Base-by-base conservation (phyloP, 2,113 vertebrate species). In the Chlorodrepanis virens region DNA sequence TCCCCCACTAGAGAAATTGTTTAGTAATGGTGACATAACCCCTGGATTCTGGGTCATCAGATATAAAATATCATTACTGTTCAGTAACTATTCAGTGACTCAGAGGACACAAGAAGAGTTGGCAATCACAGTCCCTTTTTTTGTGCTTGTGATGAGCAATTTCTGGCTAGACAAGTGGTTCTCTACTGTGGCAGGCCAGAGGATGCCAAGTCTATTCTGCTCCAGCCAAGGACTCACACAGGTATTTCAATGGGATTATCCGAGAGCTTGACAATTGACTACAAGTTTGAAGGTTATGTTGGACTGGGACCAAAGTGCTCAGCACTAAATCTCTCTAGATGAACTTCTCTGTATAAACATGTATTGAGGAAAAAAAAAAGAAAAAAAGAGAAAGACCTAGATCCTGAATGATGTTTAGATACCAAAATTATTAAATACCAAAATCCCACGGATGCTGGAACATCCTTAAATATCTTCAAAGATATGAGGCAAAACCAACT, bases 221-320 rank as follows among this genome's bases (percentile, higher is more conserved):
- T 85, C 45, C 61, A 96, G 89, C 86, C 91, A 94, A 93, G 59
- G 83, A 85, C 59, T 91, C 67, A 61, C 53, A 75, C 77, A 96
- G 91, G 71, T 94, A 85, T 82, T 76, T 95, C 87, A 95, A 28
- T 37, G 50, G 61, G 67, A 90, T 87, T 96, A 91, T 42, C 52
- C 50, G 2, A 65, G 52, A 88, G 59, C 42, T 83, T 70, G 28
- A 81, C 45, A 94, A 91, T 2, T 70, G 68, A 86, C 24, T 75
- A 59, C 57, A 69, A 49, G 50, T 65, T 83, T 87, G 83, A 84
- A 87, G 84, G 70, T 91, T 94, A 79, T 37, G n/a, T 7, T 93
- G 89, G 89, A 87, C 28, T 50, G 39, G 21, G 39, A 93, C 31
- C 89, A 87, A 77, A 75, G 31, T 22, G 37, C 57, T 79, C 54